Conservation (phyloP, 2,888 invertebrate genomes). For the Eristalinus sepulchralis region DNA sequence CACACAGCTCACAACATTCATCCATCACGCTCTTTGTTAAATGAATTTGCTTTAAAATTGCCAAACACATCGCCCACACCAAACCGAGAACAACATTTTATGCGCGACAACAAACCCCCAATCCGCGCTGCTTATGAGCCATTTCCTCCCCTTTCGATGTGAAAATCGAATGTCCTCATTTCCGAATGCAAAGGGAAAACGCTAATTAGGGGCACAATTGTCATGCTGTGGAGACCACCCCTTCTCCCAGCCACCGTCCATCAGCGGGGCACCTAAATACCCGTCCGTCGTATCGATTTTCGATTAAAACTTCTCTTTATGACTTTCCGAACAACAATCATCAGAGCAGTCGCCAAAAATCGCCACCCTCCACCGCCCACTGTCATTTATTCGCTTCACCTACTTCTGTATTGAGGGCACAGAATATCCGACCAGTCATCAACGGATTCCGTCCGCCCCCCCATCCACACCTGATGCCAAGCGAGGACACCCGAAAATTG, state of each 20-base stretch:
- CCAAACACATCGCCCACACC: no score
- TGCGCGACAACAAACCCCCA: neutral
- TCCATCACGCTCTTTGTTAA: no score
- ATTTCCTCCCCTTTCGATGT: neutral
- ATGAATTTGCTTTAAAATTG: no score
- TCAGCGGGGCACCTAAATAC: neutral
- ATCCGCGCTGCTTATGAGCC: neutral
- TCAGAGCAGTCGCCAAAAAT: neutral
- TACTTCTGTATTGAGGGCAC: neutral
- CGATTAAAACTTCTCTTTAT: slow-evolving; percentile 8
- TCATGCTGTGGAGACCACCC: neutral
- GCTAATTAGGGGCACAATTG: neutral
- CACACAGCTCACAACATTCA: no score
- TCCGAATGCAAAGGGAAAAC: neutral
- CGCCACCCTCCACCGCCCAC: neutral
- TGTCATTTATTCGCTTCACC: slow-evolving; percentile 1
- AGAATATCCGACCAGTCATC: neutral
- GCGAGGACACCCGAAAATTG: neutral
- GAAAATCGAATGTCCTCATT: neutral
- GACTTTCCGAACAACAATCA: slow-evolving; percentile 8
- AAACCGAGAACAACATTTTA: neutral
- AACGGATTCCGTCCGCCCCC: neutral
- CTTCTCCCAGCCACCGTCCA: neutral
- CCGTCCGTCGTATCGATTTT: neutral
- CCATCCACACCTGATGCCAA: slow-evolving; percentile 4